These are phyloP conservation scores for Miichthys miiuy DNA, from an alignment of 2,797 vertebrate genomes.

Conservation along the genomic window DNA sequence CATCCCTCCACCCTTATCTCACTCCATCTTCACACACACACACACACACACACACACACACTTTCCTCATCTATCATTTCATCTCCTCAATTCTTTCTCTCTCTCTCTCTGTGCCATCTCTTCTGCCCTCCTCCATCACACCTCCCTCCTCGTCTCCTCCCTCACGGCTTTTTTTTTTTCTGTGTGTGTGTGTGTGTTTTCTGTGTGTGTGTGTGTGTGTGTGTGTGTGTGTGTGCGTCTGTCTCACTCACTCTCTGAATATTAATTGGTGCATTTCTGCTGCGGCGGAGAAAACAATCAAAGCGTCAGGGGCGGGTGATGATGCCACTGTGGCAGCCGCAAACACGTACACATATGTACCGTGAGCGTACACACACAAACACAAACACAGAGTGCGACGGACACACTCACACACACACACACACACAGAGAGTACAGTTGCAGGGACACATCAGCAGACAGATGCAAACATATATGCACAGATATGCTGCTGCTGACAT, in stretches of 20 bases:
- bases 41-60: slow-evolving; percentile 39
- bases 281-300: slow-evolving; percentile 89
- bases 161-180: slow-evolving; percentile 78
- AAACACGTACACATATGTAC: slow-evolving; percentile 77
- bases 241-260: slow-evolving; percentile 90
- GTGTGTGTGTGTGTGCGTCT: slow-evolving; percentile 63
- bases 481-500: slow-evolving; percentile 68
- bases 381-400: slow-evolving; percentile 53
- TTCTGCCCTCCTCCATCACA: slow-evolving; percentile 66
- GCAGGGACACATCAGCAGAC: slow-evolving; percentile 38
- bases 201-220: slow-evolving; percentile 36
- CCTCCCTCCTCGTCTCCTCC: slow-evolving; percentile 70
- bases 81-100: slow-evolving; percentile 72
- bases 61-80: slow-evolving; percentile 80
- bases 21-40: no score
- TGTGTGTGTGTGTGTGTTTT: slow-evolving; percentile 31
- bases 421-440: slow-evolving; percentile 33
- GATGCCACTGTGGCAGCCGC: slow-evolving; percentile 86
- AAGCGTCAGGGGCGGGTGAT: slow-evolving; percentile 87
- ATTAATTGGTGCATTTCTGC: slow-evolving; percentile 91
- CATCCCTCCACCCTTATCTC: slow-evolving; percentile 58
- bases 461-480: slow-evolving; percentile 45
- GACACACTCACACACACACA: slow-evolving; percentile 32
- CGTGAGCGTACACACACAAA: slow-evolving; percentile 52
- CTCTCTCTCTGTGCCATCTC: slow-evolving; percentile 72